phyloP scores from a whole-genome alignment of 1,140 invertebrate species.

The Orussus abietinus region DNA sequence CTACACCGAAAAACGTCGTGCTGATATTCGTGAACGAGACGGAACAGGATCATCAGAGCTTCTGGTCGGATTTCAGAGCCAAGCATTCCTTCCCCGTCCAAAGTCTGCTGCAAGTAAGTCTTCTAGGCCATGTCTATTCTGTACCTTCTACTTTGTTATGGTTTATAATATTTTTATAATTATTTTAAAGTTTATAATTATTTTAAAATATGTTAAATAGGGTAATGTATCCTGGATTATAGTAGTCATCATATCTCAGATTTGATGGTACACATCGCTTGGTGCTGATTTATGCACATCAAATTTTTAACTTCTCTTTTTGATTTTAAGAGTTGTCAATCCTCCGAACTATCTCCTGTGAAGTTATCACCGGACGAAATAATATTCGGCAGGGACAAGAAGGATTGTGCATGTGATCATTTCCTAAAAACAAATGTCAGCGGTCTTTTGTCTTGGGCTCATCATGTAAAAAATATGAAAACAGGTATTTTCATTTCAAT shows the following conservation, averaged over 20 bases:
- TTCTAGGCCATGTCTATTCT: too few relatives aligned
- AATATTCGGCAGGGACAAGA: conserved; percentile 4
- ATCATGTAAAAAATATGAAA: conserved; percentile 23
- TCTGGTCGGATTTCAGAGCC: conserved; percentile 15
- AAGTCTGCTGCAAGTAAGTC: conserved; percentile 27
- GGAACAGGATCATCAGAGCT: background rate
- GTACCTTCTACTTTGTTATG: too few relatives aligned
- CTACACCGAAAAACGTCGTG: conserved; percentile 24
- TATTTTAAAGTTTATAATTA: too few relatives aligned
- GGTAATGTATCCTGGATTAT: too few relatives aligned
- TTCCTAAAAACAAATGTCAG: conserved; percentile 18
- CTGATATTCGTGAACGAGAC: conserved; percentile 25
- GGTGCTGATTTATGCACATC: too few relatives aligned
- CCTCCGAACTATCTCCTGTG: background rate
- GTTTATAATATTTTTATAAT: too few relatives aligned
- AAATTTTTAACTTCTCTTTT: too few relatives aligned
- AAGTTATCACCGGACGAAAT: conserved; percentile 7
- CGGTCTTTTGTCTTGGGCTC: conserved; percentile 26
- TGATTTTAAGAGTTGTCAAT: conserved; percentile 23
- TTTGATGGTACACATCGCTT: too few relatives aligned
- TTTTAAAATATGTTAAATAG: too few relatives aligned
- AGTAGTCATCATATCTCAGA: too few relatives aligned
- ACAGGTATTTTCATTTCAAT: conserved; percentile 23
- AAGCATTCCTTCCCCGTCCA: conserved; percentile 21
- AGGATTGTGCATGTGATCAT: conserved; percentile 23